A percentile compares a stretch with the other conserved stretches of the same genome.
phyloP scores from a whole-genome alignment of 23 tunicate genomes.

The Corella eumyota region DNA sequence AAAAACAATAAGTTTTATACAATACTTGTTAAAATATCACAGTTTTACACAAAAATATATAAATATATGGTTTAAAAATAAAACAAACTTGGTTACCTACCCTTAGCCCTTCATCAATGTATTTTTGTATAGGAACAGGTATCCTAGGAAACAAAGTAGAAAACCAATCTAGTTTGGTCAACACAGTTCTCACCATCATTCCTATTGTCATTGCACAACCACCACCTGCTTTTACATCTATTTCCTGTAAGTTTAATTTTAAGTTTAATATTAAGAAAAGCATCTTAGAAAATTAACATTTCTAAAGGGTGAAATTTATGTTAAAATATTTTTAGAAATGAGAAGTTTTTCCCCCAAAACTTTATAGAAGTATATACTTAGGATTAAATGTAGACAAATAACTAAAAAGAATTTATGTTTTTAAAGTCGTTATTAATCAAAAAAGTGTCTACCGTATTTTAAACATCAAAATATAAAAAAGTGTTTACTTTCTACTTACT shows the following conservation, averaged over 20 bases:
- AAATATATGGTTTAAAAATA: conserved; percentile 1
- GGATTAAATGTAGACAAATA: no score
- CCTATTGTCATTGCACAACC: conserved; percentile 94
- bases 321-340: neutral
- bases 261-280: neutral
- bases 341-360: no score
- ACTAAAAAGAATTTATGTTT: no score
- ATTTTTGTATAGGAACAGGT: conserved; percentile 90
- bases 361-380: no score
- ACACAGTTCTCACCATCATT: conserved; percentile 57
- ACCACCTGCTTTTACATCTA: conserved; percentile 93
- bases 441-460: no score
- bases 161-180: conserved; percentile 90
- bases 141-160: conserved; percentile 91
- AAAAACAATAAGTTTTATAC: no score
- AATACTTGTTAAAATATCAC: no score
- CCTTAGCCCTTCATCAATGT: conserved; percentile 53
- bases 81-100: conserved; percentile 6
- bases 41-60: no score
- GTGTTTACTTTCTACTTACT: conserved; percentile 17
- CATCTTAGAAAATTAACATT: no score
- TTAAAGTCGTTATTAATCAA: no score
- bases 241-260: no score
- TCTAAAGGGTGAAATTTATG: neutral
- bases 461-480: neutral